A percentile compares a stretch with the other conserved stretches of the same genome.
Conservation (phyloP, 2,888 invertebrate genomes). For the Polyploca ridens region DNA sequence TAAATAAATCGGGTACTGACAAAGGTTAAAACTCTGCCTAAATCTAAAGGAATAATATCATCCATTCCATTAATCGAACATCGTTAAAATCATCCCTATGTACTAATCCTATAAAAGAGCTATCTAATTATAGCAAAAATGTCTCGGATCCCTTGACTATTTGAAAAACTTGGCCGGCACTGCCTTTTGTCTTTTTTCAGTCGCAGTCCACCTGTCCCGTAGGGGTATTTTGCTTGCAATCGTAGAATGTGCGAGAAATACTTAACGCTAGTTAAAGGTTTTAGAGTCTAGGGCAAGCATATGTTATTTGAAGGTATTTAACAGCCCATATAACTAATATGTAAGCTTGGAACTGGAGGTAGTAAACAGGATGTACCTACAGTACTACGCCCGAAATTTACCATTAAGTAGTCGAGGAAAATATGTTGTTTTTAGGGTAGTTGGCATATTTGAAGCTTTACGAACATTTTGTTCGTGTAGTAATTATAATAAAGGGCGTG, state of each 20-base stretch:
- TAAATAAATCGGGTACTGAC: background rate
- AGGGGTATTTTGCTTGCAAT: constrained; percentile 18
- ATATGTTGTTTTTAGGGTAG: too few relatives aligned
- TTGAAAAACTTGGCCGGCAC: constrained; percentile 14
- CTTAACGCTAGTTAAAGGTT: background rate
- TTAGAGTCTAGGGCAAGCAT: background rate
- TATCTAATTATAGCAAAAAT: constrained; percentile 8
- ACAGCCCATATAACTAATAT: background rate
- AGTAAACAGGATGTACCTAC: too few relatives aligned
- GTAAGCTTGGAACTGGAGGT: too few relatives aligned
- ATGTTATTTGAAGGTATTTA: background rate
- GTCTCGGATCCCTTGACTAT: constrained; percentile 16
- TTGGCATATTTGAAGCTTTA: too few relatives aligned
- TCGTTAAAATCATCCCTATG: constrained; percentile 13
- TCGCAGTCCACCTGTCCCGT: constrained; percentile 19
- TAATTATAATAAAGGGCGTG: too few relatives aligned
- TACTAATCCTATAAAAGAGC: constrained; percentile 17
- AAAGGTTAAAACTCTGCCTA: background rate
- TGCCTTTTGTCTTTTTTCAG: constrained; percentile 18
- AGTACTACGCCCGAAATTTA: too few relatives aligned
- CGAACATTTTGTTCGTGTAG: too few relatives aligned
- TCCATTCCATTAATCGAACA: background rate
- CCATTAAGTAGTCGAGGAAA: too few relatives aligned
- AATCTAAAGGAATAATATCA: too few relatives aligned
- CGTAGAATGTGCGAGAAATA: constrained; percentile 19